phyloP scores from a whole-genome alignment of 2,113 vertebrate species.

The Triplophysa rosa region DNA sequence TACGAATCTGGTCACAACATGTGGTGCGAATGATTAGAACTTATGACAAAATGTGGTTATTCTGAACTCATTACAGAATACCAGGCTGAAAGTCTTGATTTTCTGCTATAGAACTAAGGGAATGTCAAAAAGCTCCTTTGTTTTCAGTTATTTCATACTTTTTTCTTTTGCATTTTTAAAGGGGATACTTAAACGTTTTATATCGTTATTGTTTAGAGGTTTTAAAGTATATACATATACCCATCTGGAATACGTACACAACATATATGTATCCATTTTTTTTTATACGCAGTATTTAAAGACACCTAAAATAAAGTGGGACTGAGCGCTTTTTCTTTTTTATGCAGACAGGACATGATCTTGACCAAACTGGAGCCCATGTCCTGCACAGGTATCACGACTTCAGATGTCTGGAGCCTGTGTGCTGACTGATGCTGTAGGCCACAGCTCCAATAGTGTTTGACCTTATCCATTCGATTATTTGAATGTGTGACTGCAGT shows the following conservation, averaged over 20 bases:
- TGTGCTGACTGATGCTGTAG: background rate
- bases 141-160: background rate
- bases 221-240: too few species aligned
- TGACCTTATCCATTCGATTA: background rate
- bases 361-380: background rate
- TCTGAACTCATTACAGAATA: background rate
- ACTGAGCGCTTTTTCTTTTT: too few species aligned
- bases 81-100: background rate
- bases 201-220: background rate
- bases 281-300: too few species aligned
- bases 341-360: too few species aligned
- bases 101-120: background rate
- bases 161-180: background rate
- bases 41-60: constrained; percentile 3
- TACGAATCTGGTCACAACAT: constrained; percentile 5
- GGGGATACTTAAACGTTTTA: constrained; percentile 5
- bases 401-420: background rate
- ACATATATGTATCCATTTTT: too few species aligned
- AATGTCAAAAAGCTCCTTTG: too few species aligned
- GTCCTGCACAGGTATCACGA: background rate
- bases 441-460: background rate
- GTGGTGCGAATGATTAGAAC: background rate
- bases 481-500: constrained; percentile 41
- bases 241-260: too few species aligned
- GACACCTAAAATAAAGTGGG: too few species aligned